Evolutionary conservation across 2,113 vertebrate genomes (phyloP), one percentile per base, ranked within the genome.

Genomic region (Brienomyrus longianalis): DNA sequence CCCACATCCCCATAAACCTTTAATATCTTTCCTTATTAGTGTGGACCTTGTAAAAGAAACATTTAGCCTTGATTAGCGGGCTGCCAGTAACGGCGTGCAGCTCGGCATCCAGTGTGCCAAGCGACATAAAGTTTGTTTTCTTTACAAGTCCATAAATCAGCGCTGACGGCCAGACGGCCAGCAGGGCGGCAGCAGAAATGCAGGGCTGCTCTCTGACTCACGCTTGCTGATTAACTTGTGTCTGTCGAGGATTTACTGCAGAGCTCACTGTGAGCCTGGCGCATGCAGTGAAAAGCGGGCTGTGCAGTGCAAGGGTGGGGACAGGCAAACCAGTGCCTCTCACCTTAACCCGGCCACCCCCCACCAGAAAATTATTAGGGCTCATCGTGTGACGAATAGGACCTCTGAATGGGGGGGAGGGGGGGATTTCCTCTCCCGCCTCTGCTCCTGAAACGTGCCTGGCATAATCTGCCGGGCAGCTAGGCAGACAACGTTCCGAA

Each of bases 51-150:
- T 97, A 97, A 97, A 97, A 97, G 51, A 96, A 94, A 92, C 93
- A 95, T 97, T 97, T 97, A 97, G 97, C 93, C 93, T 96, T 97
- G 96, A 97, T 97, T 97, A 97, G 96, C 95, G 88, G 92, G 94
- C 93, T 91, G 93, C 95, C 95, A 95, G 96, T 96, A 97, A 97
- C 96, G 95, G 93, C 94, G 93, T 92, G 90, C 86, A 90, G 91
- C 92, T 88, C 84, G 86, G 47, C 47, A 23, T 91, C 91, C 93
- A 66, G 92, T 91, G 92, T 91, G 93, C 91, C 92, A 66, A 93
- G 93, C 91, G 94, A 92, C 91, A 91, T 92, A 92, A 94, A 92
- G 91, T 93, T 93, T 90, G 77, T 89, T 89, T 89, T 91, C 89
- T 92, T 95, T 95, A 95, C 94, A 89, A 86, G 90, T 93, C 59